Conservation (phyloP, 2,888 invertebrate species). For the Caenorhabditis macrosperma region DNA sequence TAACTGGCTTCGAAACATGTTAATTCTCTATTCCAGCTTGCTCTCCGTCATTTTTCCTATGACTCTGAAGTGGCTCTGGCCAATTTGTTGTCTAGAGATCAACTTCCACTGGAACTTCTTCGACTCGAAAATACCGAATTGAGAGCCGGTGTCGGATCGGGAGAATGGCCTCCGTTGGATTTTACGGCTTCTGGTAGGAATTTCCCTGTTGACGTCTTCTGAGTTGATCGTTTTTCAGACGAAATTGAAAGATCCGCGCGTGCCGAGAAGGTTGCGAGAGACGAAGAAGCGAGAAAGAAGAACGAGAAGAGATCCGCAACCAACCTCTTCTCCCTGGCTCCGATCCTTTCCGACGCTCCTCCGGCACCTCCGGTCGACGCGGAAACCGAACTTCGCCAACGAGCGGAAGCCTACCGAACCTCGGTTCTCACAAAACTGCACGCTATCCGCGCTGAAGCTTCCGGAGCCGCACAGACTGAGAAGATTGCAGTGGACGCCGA, state of each 20-base stretch:
- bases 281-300: conserved; percentile 19
- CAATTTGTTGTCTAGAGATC: conserved; percentile 54
- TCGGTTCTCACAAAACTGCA: conserved; percentile 36
- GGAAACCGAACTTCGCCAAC: conserved; percentile 29
- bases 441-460: conserved; percentile 7
- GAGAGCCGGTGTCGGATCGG: conserved; percentile 18
- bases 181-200: too few relatives aligned
- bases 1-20: not conserved
- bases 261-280: conserved; percentile 13
- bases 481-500: conserved; percentile 42
- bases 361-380: conserved; percentile 26
- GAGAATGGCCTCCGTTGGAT: conserved; percentile 54
- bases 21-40: conserved; percentile 62
- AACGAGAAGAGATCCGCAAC: conserved; percentile 26
- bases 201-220: too few relatives aligned
- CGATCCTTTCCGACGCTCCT: conserved; percentile 28
- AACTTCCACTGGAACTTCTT: conserved; percentile 66
- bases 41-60: conserved; percentile 70
- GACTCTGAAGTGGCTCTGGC: conserved; percentile 58
- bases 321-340: conserved; percentile 44
- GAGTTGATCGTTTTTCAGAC: too few relatives aligned
- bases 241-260: conserved; percentile 31
- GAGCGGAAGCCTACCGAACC: conserved; percentile 38
- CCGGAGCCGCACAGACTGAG: not conserved
- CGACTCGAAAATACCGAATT: conserved; percentile 38